Percentiles rank a stretch among this genome's conserved stretches.
Evolutionary conservation across 2,113 vertebrate species (phyloP).

Genomic region (Chaenocephalus aceratus): DNA sequence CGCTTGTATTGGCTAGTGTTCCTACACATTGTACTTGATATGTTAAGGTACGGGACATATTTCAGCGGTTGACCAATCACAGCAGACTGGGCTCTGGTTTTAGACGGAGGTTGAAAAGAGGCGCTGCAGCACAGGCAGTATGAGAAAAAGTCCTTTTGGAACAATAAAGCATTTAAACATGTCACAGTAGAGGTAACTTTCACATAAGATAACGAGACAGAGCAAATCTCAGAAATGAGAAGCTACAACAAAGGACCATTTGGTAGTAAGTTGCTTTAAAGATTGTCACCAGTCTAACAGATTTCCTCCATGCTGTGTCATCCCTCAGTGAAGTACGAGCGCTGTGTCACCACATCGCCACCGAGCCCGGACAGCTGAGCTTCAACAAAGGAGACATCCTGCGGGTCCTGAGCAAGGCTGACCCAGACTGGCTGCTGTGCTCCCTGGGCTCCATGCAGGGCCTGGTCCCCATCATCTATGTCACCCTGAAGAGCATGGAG

Average conservation of each 20-base stretch:
- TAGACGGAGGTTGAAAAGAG: no score
- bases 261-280: no score
- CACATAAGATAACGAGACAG: no score
- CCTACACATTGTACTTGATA: no score
- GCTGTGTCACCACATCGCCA: constrained; percentile 92
- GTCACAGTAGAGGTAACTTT: no score
- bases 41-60: no score
- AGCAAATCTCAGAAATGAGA: not conserved
- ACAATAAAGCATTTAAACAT: no score
- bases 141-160: no score
- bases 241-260: not conserved
- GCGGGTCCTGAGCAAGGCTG: constrained; percentile 86
- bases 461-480: constrained; percentile 92
- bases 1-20: no score
- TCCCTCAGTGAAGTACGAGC: constrained; percentile 89
- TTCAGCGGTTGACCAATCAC: no score
- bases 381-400: constrained; percentile 93
- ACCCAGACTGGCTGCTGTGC: constrained; percentile 92
- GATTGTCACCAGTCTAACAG: not conserved
- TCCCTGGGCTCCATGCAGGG: constrained; percentile 84
- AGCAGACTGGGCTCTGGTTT: no score
- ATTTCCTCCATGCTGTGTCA: constrained; percentile 8
- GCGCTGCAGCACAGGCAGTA: no score
- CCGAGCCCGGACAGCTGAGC: constrained; percentile 92
- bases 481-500: constrained; percentile 81